Evolutionary conservation across 2,113 vertebrate species (phyloP), one percentile per base, ranked within the genome.

Genomic region (Amphiprion ocellaris): DNA sequence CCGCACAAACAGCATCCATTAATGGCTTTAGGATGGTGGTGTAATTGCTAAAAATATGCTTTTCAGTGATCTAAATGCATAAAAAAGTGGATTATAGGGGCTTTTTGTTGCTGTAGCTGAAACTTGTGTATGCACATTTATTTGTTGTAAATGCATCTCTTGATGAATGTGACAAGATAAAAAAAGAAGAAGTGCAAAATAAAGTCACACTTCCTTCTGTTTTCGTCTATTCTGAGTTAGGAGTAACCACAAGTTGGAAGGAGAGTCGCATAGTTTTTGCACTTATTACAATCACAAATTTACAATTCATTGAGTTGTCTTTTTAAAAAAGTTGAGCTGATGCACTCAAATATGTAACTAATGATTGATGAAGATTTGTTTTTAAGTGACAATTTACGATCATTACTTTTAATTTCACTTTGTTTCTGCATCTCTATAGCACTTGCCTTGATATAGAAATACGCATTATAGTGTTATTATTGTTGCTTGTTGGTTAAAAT

Each of bases 1-100:
- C 2, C 44, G 46, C 86, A 85, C 77, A 79, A 83, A 87, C 69
- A 82, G 58, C 62, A 84, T 79, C 62, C 77, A 87, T 87, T 87
- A 80, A 70, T 19, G 37, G 68, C 64, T 85, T 77, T n/a, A 65
- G 63, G 61, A 78, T 5, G 50, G 28, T 28, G 53, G 60, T 15
- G 26, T 66, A 83, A 60, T 77, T 55, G 37, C 58, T 21, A 41
- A 60, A 80, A 79, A 78, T 68, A 37, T 28, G 66, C 68, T 24
- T 82, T 88, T 77, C 21, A 74, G 55, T 59, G 19, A 62, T 74
- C 49, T 81, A 58, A 65, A 80, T 28, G 33, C 44, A 69, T 46
- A 66, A 24, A 60, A 74, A 56, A 59, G 26, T 24, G 16, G 70
- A 79, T 76, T 73, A 60, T 73, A 81, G 6, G 5, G 4, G 39